Conservation (phyloP, 2,888 invertebrate species). For the Anorthoa munda region DNA sequence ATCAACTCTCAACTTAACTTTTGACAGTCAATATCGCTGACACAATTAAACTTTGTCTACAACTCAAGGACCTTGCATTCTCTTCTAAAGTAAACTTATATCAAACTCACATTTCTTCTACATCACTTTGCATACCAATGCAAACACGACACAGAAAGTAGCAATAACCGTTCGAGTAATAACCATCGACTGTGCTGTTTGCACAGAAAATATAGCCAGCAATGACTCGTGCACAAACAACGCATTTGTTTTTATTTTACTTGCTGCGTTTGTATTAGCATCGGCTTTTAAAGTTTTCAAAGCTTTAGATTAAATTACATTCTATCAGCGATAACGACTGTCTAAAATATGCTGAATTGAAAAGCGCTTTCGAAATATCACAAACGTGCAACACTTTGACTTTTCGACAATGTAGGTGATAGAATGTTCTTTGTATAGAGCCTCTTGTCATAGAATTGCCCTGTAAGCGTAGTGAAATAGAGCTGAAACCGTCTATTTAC, state of each 20-base stretch:
- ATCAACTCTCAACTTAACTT: no score
- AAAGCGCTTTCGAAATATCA: no score
- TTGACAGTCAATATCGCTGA: no score
- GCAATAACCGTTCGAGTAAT: constrained; percentile 42
- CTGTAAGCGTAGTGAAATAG: no score
- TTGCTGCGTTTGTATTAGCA: neutral
- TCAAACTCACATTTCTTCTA: constrained; percentile 4
- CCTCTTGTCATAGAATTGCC: no score
- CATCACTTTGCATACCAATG: constrained; percentile 23
- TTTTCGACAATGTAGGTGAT: no score
- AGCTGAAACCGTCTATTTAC: no score
- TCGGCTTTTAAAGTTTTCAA: neutral
- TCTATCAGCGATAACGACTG: no score
- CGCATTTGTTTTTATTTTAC: constrained; percentile 16
- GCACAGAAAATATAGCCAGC: constrained; percentile 32
- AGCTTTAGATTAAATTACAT: no score
- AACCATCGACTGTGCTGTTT: constrained; percentile 37
- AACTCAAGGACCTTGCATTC: neutral
- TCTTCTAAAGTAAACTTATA: constrained; percentile 3
- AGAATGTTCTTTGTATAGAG: no score
- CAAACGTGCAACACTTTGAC: no score
- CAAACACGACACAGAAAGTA: constrained; percentile 28
- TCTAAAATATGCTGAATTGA: no score
- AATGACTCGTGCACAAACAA: constrained; percentile 26
- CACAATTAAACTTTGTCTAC: neutral